Evolutionary conservation across 2,113 vertebrate species (phyloP).

Genomic region (Camelus dromedarius): DNA sequence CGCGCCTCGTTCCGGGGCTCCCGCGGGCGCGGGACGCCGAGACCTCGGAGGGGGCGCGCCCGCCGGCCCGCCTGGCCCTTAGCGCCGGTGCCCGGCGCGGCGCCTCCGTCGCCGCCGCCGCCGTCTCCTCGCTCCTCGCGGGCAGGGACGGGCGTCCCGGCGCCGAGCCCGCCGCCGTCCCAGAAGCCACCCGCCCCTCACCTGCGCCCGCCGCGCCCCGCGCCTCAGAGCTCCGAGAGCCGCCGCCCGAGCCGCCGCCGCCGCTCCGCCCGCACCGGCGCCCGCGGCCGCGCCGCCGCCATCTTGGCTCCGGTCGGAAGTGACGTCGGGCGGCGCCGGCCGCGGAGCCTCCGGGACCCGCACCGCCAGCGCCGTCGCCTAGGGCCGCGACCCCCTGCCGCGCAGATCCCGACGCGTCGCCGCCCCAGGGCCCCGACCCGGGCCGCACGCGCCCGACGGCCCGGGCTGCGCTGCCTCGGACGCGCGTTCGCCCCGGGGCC

Average conservation of each 20-base stretch:
- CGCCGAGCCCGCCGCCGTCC: not conserved
- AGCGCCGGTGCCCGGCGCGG: not conserved
- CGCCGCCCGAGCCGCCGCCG: conserved; percentile 32
- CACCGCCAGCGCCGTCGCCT: accelerated
- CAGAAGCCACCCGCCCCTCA: conserved; percentile 48
- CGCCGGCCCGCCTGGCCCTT: not conserved
- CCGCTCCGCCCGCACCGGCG: conserved; percentile 71
- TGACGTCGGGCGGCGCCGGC: conserved; percentile 82
- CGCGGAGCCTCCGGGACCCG: conserved; percentile 64
- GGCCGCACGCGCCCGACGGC: accelerated
- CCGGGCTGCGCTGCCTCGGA: accelerated
- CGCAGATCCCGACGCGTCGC: not conserved
- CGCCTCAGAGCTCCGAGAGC: conserved; percentile 64
- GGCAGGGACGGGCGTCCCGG: not conserved
- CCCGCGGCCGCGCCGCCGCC: conserved; percentile 84
- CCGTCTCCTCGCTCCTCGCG: not conserved
- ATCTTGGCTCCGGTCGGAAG: conserved; percentile 85
- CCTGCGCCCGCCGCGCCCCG: conserved; percentile 71
- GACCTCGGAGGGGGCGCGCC: conserved; percentile 62
- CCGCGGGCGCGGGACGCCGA: not conserved
- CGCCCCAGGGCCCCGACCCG: not conserved
- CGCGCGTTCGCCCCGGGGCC: not conserved
- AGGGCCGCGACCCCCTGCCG: not conserved
- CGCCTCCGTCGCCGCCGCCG: too few species aligned
- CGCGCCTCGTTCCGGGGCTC: not conserved